Evolutionary conservation across 2,888 invertebrate genomes (phyloP), one percentile per base, ranked within the genome.

Genomic region (Selenia dentaria): DNA sequence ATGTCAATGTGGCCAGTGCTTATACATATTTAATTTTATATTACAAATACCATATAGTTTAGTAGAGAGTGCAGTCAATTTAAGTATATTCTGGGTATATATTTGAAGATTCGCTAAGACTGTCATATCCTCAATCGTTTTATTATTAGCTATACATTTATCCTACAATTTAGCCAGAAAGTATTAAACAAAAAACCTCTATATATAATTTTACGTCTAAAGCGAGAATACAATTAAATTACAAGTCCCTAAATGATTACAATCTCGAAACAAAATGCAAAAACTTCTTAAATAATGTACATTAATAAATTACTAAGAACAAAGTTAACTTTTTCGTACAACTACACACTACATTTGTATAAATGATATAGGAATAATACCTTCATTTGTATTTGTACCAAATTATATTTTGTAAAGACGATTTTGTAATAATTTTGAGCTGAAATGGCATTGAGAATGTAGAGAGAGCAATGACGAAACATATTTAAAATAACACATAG

Each of bases 321-420:
- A 53, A 68, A 63, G 59, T 64, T 61, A 71, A 67, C 62, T 58
- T 64, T 4, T 37, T 64, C 60, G 58, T 67, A 64, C 64, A 64
- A 39, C 60, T 64, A 74, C 61, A 79, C 70, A 62, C 77, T 83
- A 80, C 71, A 70, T 82, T 85, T 84, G 80, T 86, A 8, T 22
- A 76, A 78, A 83, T 74, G 77, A 79, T 67, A 70, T 78, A 83
- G 70, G 73, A 78, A 82, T 84, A 83, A 81, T 84, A 85, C 80
- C 83, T 86, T 83, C 84, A 75, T 84, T 88, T 86, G 86, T 86
- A 82, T 89, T 89, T 89, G 89, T 89, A 89, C 89, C 87, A 86
- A 86, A 85, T 75, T 64, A 71, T 80, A 69, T 70, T 76, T 73
- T 60, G 69, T 72, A 67, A 63, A 68, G 62, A 70, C 61, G 60